Evolutionary conservation across 2,797 vertebrate species (phyloP), one percentile per base, ranked within the genome.

Genomic region (Argentina silus): DNA sequence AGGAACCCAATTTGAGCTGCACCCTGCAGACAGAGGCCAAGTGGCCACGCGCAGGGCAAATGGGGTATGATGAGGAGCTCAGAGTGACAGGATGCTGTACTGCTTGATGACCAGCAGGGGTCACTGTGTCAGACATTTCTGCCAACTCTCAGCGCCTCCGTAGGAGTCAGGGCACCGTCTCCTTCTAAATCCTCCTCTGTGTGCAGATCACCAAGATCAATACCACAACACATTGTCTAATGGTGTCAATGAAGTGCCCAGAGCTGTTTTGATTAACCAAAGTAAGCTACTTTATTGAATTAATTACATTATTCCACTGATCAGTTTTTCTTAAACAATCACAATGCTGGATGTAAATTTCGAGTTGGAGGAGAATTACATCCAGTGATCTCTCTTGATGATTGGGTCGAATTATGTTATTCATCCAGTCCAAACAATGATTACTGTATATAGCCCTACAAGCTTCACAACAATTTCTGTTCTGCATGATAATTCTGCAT

Each of bases 41-140:
- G 63, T 57, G 75, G 80, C 77, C 73, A 36, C 77, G 76, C 56
- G 72, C 12, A 65, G 66, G 57, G 67, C 74, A 74, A 70, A 51
- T 68, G 62, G 61, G 48, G 67, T 19, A 73, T 59, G 59, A 76
- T 62, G 68, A 78, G 56, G 67, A 60, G 44, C 53, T 14, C 60
- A 76, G 60, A 57, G 44, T 60, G 78, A 74, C 72, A 73, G 78
- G 59, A 61, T 81, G 78, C 53, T 66, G 80, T 85, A 81, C 76
- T 69, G 65, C 48, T 21, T 8, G 70, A 67, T 47, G 73, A 62
- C 88, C 92, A 93, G 92, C 83, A 93, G 92, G 92, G 90, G 89
- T 85, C 86, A 82, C 92, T 93, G 86, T 93, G 27, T 84, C 85
- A 90, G 84, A 55, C 75, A 75, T 42, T 72, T 68, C 19, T 8